Percentiles rank a stretch among this genome's conserved stretches.
Evolutionary conservation across 2,888 invertebrate species (phyloP).

Genomic region (Nephrotoma appendiculata): DNA sequence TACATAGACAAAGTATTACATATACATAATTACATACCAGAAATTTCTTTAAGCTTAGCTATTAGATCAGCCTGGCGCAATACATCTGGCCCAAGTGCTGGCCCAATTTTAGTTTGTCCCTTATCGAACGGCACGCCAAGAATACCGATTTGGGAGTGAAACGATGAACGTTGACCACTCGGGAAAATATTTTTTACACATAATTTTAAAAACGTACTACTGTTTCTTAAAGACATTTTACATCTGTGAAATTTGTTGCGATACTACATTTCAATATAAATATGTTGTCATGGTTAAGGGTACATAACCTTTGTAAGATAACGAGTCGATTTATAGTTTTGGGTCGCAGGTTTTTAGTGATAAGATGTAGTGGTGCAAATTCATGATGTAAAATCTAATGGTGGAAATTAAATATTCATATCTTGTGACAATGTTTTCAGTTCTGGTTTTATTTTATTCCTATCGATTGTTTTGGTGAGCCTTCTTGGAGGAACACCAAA

Average conservation of each 20-base stretch:
- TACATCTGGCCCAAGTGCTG: slow-evolving; percentile 51
- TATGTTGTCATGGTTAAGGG: background rate
- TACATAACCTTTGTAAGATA: background rate
- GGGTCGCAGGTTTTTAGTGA: background rate
- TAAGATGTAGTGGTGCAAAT: background rate
- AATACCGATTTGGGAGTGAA: slow-evolving; percentile 40
- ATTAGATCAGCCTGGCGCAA: slow-evolving; percentile 51
- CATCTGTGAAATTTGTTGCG: background rate
- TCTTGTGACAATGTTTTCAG: no score
- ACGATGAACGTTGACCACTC: background rate
- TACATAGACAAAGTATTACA: background rate
- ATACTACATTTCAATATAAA: background rate
- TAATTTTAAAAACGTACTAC: background rate
- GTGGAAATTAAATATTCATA: no score
- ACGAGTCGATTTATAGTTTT: background rate
- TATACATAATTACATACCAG: slow-evolving; percentile 33
- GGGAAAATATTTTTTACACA: background rate
- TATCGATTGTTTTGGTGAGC: no score
- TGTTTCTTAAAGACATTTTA: background rate
- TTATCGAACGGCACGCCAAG: slow-evolving; percentile 70
- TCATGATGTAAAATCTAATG: background rate
- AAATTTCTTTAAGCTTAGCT: slow-evolving; percentile 40
- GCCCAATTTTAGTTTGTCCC: slow-evolving; percentile 56
- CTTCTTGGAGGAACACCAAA: no score
- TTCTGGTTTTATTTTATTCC: no score